Evolutionary conservation across 2,113 vertebrate genomes (phyloP).

Genomic region (Callorhinus ursinus): DNA sequence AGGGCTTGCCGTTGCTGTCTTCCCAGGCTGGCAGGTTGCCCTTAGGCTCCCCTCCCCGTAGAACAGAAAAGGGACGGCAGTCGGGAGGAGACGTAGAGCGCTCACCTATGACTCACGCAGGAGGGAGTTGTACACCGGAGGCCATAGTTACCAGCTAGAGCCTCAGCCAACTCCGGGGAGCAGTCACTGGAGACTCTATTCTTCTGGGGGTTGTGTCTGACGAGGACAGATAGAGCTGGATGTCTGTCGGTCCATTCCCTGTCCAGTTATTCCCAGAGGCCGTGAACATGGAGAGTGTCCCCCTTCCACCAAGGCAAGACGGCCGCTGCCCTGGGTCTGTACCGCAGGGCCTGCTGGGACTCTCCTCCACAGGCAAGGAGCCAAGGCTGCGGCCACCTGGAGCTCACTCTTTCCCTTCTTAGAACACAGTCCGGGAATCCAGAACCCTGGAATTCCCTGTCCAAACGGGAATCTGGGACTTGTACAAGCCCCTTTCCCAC

Average conservation of each 20-base stretch:
- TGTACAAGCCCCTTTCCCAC: not conserved
- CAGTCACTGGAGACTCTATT: not conserved
- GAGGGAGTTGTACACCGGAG: not conserved
- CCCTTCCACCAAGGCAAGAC: not conserved
- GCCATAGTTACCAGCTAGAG: not conserved
- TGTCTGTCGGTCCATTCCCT: not conserved
- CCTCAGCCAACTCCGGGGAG: not conserved
- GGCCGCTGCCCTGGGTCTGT: not conserved
- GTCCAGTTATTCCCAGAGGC: not conserved
- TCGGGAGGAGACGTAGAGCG: not conserved
- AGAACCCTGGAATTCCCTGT: not conserved
- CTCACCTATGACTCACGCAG: not conserved
- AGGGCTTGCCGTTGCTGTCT: not conserved
- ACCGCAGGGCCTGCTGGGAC: not conserved
- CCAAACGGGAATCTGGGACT: not conserved
- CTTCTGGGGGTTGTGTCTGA: not conserved
- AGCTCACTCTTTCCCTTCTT: not conserved
- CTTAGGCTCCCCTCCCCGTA: not conserved
- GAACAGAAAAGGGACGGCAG: not conserved
- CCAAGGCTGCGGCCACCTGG: too few species aligned
- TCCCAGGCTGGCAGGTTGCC: not conserved
- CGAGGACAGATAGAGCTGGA: not conserved
- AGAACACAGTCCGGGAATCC: not conserved
- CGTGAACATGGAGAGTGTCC: not conserved
- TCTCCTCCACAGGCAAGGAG: not conserved